phyloP scores from a whole-genome alignment of 2,888 invertebrate species.

The Palloptera scutellata region DNA sequence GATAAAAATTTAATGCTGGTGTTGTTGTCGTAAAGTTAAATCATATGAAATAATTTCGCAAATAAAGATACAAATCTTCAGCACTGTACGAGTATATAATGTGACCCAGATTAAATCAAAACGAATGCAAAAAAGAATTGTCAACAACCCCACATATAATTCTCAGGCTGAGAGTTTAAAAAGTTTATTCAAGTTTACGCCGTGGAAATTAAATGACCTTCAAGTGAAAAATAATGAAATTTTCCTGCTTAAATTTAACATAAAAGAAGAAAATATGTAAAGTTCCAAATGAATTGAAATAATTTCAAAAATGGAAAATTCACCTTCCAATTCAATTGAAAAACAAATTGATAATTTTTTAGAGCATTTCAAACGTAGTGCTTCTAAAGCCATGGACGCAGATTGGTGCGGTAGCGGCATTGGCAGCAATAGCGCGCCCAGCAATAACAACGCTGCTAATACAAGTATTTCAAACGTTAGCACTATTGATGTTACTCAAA shows the following conservation, averaged over 20 bases:
- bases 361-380: conserved; percentile 82
- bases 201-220: conserved; percentile 34
- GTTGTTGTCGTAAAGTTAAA: no score
- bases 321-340: conserved; percentile 75
- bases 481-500: conserved; percentile 32
- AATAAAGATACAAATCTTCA: no score
- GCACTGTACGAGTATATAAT: no score
- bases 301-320: conserved; percentile 58
- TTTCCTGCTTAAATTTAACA: not conserved
- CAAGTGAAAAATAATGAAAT: conserved; percentile 17
- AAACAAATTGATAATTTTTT: conserved; percentile 85
- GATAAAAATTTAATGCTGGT: no score
- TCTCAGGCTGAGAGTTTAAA: no score
- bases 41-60: no score
- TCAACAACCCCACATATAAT: no score
- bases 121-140: no score
- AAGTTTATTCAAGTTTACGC: conserved; percentile 20
- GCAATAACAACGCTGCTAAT: conserved; percentile 13
- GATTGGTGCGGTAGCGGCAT: conserved; percentile 51
- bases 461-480: conserved; percentile 14
- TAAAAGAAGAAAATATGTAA: not conserved
- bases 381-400: conserved; percentile 77
- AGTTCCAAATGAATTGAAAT: not conserved
- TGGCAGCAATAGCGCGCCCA: conserved; percentile 29
- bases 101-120: no score